Base-by-base conservation (phyloP, 1,140 invertebrate species). In the Rhopalosiphum maidis region DNA sequence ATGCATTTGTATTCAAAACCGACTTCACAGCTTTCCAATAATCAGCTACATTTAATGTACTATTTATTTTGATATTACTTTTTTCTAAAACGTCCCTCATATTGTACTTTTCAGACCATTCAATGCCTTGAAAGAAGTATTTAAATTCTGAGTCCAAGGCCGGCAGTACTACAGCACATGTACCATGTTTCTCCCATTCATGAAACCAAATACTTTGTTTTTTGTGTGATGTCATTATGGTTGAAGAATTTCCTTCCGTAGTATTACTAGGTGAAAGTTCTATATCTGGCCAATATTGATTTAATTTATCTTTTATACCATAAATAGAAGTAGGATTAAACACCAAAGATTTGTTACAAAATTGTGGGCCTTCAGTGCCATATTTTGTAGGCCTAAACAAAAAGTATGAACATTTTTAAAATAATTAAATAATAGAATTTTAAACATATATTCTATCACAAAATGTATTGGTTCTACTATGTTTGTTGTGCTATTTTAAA, bases 161-260 rank as follows among this genome's bases (percentile, higher is more conserved):
- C n/a, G 96, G 95, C 6, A 98, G 94, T 15, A 94, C 94, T 0
- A 96, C 95, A 30, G 97, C 97, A 94, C 98, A 98, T 0, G 97
- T 98, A 0, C 98, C 98, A 95, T 98, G 98, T 94, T 98, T 98
- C 2, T 96, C 95, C 98, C 98, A 98, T 95, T 98, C 98, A 94
- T 98, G 97, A 93, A 96, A 95, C 98, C 97, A 98, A 23, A 98
- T 96, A 23, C 96, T 96, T 94, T 89, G n/a, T 35, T 94, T 82
- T 51, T 93, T 86, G 95, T 96, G 95, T 94, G 91, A 11, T 41
- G 82, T 86, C 18, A 41, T 8, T 18, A n/a, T n/a, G 43, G n/a
- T 93, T 37, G 68, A 35, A 51, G 51, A 46, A 54, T 86, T 93
- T 41, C 2, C 25, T 18, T 85, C 82, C 0, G 91, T 86, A 85